Conservation (phyloP, 92 coral and sea anemone genomes). For the Pocillopora grandis region DNA sequence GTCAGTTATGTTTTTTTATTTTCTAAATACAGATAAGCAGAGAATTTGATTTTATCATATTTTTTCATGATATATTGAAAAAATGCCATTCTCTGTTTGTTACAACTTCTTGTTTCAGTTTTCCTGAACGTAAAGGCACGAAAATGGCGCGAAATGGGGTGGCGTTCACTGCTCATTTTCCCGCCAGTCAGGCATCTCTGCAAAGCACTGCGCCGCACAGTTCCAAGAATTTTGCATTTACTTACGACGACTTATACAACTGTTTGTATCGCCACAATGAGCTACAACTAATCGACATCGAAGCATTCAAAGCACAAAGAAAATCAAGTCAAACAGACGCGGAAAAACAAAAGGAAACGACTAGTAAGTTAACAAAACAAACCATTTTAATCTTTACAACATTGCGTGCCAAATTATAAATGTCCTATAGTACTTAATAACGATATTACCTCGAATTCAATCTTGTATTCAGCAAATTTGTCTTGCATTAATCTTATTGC, state of each 20-base stretch:
- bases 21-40: neutral
- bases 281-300: constrained; percentile 64
- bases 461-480: neutral
- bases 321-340: constrained; percentile 25
- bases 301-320: constrained; percentile 34
- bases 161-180: constrained; percentile 35
- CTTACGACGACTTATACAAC: constrained; percentile 75
- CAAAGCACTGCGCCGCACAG: constrained; percentile 19
- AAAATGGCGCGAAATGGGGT: constrained; percentile 48
- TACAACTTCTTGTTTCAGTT: constrained; percentile 10
- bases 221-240: constrained; percentile 56
- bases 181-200: constrained; percentile 42
- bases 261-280: constrained; percentile 75
- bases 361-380: constrained; percentile 19
- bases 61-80: neutral
- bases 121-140: neutral
- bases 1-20: neutral
- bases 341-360: constrained; percentile 16
- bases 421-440: neutral
- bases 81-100: no score
- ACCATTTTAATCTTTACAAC: neutral
- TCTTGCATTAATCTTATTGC: constrained; percentile 2
- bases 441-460: constrained; percentile 10
- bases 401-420: neutral
- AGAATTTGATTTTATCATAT: constrained; percentile 1